Evolutionary conservation across 1,140 invertebrate genomes (phyloP), one percentile per base, ranked within the genome.

Genomic region (Calephelis nemesis): DNA sequence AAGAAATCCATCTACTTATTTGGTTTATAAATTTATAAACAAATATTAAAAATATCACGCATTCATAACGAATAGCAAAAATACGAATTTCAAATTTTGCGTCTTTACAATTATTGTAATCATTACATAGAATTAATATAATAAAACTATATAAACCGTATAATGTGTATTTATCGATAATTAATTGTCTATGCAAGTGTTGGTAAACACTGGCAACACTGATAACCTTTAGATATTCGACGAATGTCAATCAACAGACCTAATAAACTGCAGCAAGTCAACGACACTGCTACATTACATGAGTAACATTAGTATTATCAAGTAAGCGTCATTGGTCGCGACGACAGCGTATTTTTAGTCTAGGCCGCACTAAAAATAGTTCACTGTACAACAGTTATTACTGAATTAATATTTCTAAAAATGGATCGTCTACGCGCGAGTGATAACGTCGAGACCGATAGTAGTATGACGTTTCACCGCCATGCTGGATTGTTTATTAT

Each of bases 371-470:
- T 91, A 91, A 88, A 90, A 88, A 88, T 91, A 91, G 88, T 76
- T 77, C 75, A 75, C 75, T 79, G 75, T 88, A 83, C 85, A 82
- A 82, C 82, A 69, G 83, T 90, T 91, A 91, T 91, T 88, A 91
- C 88, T 88, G 88, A 88, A 91, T 91, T 91, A 91, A 90, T 91
- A 91, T 91, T 91, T 91, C 88, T 91, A 91, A 91, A 91, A 91
- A 91, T 83, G 87, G 87, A 88, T 83, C 85, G 85, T 85, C 84
- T 89, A 86, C 86, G 82, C 82, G 78, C 72, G 62, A 76, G 70
- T 86, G 87, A 89, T 91, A 89, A 89, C 84, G 82, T 81, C 76
- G 83, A 84, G 82, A 84, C 80, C 82, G 87, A 90, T 91, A 91
- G 82, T 81, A 77, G 63, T 71, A 71, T 84, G 88, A 88, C 86